Percentiles rank a stretch among this genome's conserved stretches.
Conservation (phyloP, 2,113 vertebrate species). For the Hydrochoerus hydrochaeris region DNA sequence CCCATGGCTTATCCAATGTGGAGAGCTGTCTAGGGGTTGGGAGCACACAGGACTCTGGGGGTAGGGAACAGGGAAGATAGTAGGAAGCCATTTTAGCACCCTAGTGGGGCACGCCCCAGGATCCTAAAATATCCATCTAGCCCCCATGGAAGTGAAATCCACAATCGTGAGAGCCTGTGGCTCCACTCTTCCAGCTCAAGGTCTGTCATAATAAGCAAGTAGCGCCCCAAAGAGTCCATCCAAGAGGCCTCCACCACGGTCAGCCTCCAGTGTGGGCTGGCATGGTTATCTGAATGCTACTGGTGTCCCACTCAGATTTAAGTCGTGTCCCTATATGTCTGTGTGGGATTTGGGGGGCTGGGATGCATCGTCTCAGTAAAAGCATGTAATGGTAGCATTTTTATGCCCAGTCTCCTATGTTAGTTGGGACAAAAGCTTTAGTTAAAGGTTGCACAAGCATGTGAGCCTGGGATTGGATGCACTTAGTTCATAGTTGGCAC, state of each 20-base stretch:
- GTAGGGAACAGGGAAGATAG: neutral
- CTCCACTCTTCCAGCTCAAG: neutral
- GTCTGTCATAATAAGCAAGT: neutral
- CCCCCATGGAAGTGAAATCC: neutral
- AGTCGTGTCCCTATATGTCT: neutral
- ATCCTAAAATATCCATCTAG: neutral
- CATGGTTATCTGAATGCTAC: neutral
- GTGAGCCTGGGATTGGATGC: neutral
- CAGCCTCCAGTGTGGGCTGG: neutral
- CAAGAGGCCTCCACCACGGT: neutral
- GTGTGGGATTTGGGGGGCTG: neutral
- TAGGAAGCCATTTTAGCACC: neutral
- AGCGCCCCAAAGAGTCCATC: neutral
- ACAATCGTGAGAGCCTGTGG: neutral
- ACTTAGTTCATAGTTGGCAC: neutral
- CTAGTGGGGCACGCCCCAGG: neutral
- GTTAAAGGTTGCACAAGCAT: neutral
- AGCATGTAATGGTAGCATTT: neutral
- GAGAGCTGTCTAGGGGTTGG: neutral
- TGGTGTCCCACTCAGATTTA: neutral
- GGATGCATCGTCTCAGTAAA: neutral
- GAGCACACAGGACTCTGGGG: neutral
- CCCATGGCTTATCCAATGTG: neutral
- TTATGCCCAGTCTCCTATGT: neutral
- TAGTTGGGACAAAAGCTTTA: neutral